A percentile compares a stretch with the other conserved stretches of the same genome.
Conservation (phyloP, 2,888 invertebrate species). For the Rhopalosiphum nymphaeae region DNA sequence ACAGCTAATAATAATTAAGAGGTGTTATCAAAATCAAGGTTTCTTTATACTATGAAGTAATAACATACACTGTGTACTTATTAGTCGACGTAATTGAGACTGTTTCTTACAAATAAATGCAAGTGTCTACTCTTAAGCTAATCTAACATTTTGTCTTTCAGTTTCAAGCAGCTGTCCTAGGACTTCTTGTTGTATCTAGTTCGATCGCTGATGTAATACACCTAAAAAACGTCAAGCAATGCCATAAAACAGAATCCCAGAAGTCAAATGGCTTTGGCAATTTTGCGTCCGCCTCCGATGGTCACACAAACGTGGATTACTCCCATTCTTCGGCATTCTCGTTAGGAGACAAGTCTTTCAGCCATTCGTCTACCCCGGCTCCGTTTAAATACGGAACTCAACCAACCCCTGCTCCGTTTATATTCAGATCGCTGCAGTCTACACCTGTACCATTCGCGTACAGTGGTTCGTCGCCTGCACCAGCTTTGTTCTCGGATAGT, state of each 20-base stretch:
- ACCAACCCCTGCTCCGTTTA: not conserved
- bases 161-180: not conserved
- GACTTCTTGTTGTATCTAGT: not conserved
- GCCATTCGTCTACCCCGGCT: not conserved
- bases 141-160: not conserved
- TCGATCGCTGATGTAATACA: not conserved
- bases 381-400: not conserved
- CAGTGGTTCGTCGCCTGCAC: not conserved
- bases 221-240: not conserved
- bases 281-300: not conserved
- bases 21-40: not conserved
- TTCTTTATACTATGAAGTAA: not conserved
- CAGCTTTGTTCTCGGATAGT: not conserved
- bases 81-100: not conserved
- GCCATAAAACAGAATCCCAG: not conserved
- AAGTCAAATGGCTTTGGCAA: not conserved
- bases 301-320: not conserved
- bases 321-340: not conserved
- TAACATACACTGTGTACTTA: not conserved
- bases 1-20: not conserved
- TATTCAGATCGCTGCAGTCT: not conserved
- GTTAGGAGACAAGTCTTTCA: not conserved
- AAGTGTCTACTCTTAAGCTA: not conserved
- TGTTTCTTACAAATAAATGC: too few species aligned
- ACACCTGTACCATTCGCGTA: not conserved